Conservation (phyloP, 1,140 invertebrate genomes). For the Lycorma delicatula region DNA sequence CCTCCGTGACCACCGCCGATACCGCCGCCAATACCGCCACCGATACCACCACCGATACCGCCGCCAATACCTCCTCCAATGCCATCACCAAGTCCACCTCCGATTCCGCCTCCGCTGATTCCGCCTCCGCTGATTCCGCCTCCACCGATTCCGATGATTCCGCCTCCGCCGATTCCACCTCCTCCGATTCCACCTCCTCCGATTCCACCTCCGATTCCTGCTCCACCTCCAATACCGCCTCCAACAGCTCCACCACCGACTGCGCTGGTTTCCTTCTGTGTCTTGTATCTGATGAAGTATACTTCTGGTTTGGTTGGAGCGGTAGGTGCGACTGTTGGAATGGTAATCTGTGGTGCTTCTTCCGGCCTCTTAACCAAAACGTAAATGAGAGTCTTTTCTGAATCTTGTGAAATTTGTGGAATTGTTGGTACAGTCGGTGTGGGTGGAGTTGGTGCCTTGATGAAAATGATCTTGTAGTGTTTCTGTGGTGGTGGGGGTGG, state of each 20-base stretch:
- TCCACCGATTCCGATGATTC: conserved; percentile 34
- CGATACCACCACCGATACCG: conserved; percentile 33
- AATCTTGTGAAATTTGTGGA: conserved; percentile 61
- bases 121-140: conserved; percentile 30
- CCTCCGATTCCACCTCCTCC: conserved; percentile 29
- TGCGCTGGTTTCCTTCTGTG: conserved; percentile 48
- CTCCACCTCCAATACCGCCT: conserved; percentile 34
- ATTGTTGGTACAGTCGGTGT: conserved; percentile 62
- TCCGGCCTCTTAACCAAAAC: conserved; percentile 79
- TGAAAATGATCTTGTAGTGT: conserved; percentile 84
- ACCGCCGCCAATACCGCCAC: conserved; percentile 39
- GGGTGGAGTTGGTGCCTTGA: conserved; percentile 73
- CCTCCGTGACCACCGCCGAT: conserved; percentile 32
- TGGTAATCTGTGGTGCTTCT: conserved; percentile 63
- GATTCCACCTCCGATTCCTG: conserved; percentile 37
- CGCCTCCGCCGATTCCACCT: conserved; percentile 35
- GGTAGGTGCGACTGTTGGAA: conserved; percentile 64
- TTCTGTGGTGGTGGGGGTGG: conserved; percentile 58
- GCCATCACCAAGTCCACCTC: conserved; percentile 31
- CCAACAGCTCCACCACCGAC: conserved; percentile 32
- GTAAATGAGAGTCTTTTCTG: conserved; percentile 84
- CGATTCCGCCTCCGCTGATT: conserved; percentile 35
- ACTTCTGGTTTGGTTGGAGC: conserved; percentile 78
- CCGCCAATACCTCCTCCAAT: conserved; percentile 28
- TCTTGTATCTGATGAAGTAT: conserved; percentile 81